Percentiles rank a stretch among this genome's conserved stretches.
These are phyloP conservation scores for Corynorhinus townsendii DNA, from an alignment of 2,113 vertebrate species.

Conservation along the genomic window DNA sequence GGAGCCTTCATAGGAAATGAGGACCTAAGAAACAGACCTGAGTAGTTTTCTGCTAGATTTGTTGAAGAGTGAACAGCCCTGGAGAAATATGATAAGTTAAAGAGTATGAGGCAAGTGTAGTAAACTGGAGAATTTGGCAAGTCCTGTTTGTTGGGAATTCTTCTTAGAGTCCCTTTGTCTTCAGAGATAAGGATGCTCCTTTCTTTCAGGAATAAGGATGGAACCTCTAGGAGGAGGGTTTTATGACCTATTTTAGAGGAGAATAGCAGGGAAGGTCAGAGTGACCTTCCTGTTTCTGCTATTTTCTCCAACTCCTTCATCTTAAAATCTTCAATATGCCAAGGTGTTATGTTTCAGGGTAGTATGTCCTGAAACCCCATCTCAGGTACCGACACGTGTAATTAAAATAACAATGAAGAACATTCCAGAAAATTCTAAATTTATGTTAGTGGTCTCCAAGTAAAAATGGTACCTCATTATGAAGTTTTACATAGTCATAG, in stretches of 20 bases:
- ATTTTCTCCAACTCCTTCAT: background rate
- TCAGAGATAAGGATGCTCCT: background rate
- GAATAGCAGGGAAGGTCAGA: background rate
- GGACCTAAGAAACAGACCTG: background rate
- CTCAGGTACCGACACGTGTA: background rate
- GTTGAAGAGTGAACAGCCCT: background rate
- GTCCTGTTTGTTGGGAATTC: background rate
- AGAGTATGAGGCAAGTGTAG: background rate
- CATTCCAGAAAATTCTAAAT: slow-evolving; percentile 22
- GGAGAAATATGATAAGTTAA: background rate
- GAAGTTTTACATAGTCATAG: background rate
- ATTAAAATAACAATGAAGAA: slow-evolving; percentile 23
- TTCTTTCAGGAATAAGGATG: background rate
- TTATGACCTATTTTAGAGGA: background rate
- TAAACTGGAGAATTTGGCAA: background rate
- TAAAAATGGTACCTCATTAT: background rate
- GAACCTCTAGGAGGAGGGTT: background rate
- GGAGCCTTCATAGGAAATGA: background rate
- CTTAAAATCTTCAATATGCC: background rate
- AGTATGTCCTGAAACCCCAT: background rate
- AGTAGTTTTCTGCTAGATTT: background rate
- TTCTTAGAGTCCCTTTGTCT: background rate
- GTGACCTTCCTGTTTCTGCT: background rate
- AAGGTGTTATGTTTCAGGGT: background rate
- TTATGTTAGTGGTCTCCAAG: background rate